These are phyloP conservation scores for Adineta ricciae DNA, from an alignment of 2,888 invertebrate genomes.

Conservation along the genomic window DNA sequence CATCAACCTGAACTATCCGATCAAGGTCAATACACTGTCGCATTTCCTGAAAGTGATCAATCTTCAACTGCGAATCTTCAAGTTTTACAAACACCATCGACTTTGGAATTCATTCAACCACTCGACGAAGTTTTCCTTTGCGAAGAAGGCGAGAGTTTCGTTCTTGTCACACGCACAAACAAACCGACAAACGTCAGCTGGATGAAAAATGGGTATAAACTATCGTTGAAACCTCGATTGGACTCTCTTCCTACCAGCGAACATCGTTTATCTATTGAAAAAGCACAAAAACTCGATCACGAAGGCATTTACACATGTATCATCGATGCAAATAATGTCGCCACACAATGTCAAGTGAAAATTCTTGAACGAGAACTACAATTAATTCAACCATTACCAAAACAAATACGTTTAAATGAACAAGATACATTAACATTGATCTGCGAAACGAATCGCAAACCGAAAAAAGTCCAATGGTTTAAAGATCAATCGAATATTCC, in stretches of 20 bases:
- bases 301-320: conserved; percentile 2
- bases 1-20: not conserved
- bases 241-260: not conserved
- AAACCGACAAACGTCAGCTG: conserved; percentile 11
- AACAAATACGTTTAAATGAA: conserved; percentile 24
- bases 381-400: conserved; percentile 25
- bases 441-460: conserved; percentile 24
- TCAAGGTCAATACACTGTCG: not conserved
- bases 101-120: conserved; percentile 13
- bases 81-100: not conserved
- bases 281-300: not conserved
- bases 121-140: not conserved
- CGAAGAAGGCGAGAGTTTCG: conserved; percentile 11
- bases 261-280: not conserved
- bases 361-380: conserved; percentile 20
- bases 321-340: not conserved
- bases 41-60: conserved; percentile 14
- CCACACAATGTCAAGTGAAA: not conserved
- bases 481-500: conserved; percentile 21
- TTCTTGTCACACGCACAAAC: not conserved
- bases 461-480: conserved; percentile 26
- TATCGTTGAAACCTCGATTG: not conserved
- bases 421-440: conserved; percentile 26
- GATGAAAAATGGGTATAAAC: conserved; percentile 21
- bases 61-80: not conserved